Evolutionary conservation across 2,113 vertebrate species (phyloP).

Genomic region (Sander lucioperca): DNA sequence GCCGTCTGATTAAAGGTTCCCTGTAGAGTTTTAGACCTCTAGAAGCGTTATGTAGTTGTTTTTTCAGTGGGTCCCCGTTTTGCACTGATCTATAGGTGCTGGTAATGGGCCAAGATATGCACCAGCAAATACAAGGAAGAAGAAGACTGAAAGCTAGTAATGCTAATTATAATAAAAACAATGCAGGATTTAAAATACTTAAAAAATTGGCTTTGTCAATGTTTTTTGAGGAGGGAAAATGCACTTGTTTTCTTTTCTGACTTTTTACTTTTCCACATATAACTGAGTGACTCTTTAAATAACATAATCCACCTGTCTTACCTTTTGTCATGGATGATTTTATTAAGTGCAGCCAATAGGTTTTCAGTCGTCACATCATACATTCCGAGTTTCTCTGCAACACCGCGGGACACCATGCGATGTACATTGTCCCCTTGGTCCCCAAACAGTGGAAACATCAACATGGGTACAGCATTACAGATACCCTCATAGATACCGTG

Average conservation of each 20-base stretch:
- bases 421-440: slow-evolving; percentile 93
- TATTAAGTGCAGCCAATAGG: slow-evolving; percentile 84
- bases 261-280: not conserved
- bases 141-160: too few relatives aligned
- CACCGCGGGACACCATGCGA: slow-evolving; percentile 86
- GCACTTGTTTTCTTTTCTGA: too few relatives aligned
- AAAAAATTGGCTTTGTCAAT: not conserved
- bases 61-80: too few relatives aligned
- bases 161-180: too few relatives aligned
- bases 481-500: slow-evolving; percentile 93
- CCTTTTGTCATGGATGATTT: slow-evolving; percentile 89
- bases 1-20: too few relatives aligned
- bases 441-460: slow-evolving; percentile 93
- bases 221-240: too few relatives aligned
- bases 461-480: slow-evolving; percentile 93
- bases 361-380: slow-evolving; percentile 85
- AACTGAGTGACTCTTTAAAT: not conserved
- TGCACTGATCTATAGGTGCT: too few relatives aligned
- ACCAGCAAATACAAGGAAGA: too few relatives aligned
- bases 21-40: too few relatives aligned
- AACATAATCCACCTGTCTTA: slow-evolving; percentile 63
- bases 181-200: not conserved
- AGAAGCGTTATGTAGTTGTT: too few relatives aligned
- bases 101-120: too few relatives aligned
- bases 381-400: slow-evolving; percentile 86